Conservation (phyloP, 2,888 invertebrate genomes). For the Pyrrhosoma nymphula region DNA sequence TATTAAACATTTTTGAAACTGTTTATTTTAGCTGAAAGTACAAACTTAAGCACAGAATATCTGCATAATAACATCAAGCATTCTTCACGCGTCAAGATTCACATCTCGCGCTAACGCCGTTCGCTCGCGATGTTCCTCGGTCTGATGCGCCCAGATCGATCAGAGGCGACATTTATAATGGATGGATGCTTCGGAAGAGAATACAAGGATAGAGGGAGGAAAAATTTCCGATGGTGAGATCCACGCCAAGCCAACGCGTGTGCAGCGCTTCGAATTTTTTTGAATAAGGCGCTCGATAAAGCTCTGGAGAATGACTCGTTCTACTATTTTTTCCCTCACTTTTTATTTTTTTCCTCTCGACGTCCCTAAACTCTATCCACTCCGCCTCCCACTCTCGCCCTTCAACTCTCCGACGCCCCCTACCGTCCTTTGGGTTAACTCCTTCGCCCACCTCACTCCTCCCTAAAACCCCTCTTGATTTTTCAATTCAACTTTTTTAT, state of each 20-base stretch:
- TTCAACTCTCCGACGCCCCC: neutral
- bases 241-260: neutral
- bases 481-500: constrained; percentile 22
- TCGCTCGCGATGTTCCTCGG: neutral
- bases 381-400: neutral
- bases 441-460: neutral
- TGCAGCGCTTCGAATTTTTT: constrained; percentile 15
- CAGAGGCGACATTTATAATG: constrained; percentile 22
- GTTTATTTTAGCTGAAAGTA: too few relatives aligned
- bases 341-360: neutral
- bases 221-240: neutral
- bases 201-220: neutral
- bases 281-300: constrained; percentile 12
- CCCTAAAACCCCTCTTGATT: neutral
- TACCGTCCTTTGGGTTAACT: neutral
- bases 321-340: too few relatives aligned
- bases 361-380: neutral
- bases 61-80: neutral
- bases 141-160: neutral
- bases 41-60: neutral
- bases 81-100: neutral
- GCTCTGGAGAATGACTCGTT: constrained; percentile 15
- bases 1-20: too few relatives aligned
- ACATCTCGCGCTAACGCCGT: neutral
- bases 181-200: neutral